Base-by-base conservation (phyloP, 2,113 vertebrate genomes). In the Isichthys henryi region DNA sequence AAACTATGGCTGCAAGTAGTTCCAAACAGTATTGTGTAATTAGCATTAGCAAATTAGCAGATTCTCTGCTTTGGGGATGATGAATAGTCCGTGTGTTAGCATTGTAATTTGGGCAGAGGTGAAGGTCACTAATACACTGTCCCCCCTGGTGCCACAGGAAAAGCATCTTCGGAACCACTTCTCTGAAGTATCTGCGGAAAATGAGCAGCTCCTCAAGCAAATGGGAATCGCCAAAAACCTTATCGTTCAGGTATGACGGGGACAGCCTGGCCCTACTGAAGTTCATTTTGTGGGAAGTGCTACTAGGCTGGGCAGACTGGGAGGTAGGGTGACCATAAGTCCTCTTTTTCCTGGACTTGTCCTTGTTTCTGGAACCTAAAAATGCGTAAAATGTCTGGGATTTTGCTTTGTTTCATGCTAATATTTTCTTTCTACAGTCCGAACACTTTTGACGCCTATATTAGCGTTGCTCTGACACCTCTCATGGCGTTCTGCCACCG, bases 151-250 rank as follows among this genome's bases (percentile, higher is more conserved):
- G 9, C 88, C 92, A 80, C 91, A 99, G 98, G 97, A 98, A 93
- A 97, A 94, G 90, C 93, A 95, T 87, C 91, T 97, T 8, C 91
- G 95, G 39, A 97, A 95, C 62, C 95, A 91, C 27, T 99, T 94
- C 82, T 94, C 96, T 5, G 96, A 97, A 92, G 93, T 95, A 1
- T 92, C 95, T 39, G 97, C 96, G 43, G 94, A 96, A 88, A 97
- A 96, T 2, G 94, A 95, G 53, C 95, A 98, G 93, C 95, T 95
- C 8, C 94, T 98, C 90, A 95, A 80, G 53, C 96, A 96, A 91
- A 91, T 99, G 95, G 94, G 92, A 85, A 97, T 96, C 50, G 95
- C 96, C n/a, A 97, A 95, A 88, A 97, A 95, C 92, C 89, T 98
- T 2, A 89, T 94, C 89, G 95, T 96, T 88, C 97, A 96, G 97